Evolutionary conservation across 2,797 vertebrate genomes (phyloP).

Genomic region (Tadarida brasiliensis): DNA sequence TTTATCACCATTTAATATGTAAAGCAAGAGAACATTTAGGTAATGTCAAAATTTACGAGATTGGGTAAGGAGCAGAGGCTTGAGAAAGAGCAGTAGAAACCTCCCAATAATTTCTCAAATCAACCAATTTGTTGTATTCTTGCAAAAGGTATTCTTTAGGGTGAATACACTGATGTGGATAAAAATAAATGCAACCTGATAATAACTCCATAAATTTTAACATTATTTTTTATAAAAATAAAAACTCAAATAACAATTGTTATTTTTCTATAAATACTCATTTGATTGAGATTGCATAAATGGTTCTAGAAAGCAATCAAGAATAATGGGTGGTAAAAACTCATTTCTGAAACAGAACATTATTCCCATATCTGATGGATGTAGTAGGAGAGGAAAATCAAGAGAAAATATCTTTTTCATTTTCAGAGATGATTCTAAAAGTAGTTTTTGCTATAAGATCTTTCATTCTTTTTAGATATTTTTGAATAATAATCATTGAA

Average conservation of each 20-base stretch:
- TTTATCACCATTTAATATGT: not conserved
- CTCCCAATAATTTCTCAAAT: not conserved
- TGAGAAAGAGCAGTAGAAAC: not conserved
- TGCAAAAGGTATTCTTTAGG: not conserved
- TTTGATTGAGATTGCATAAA: not conserved
- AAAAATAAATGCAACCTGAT: not conserved
- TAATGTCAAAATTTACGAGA: not conserved
- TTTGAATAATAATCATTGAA: not conserved
- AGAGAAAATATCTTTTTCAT: not conserved
- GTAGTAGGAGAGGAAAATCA: not conserved
- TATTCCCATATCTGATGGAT: not conserved
- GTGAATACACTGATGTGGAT: not conserved
- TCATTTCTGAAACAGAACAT: conserved; percentile 54
- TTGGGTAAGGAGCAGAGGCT: not conserved
- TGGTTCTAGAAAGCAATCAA: conserved; percentile 59
- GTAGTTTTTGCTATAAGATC: not conserved
- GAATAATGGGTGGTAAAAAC: not conserved
- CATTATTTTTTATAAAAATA: not conserved
- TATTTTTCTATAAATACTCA: conserved; percentile 31
- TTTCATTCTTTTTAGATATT: not conserved
- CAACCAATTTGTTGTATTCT: not conserved
- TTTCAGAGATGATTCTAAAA: not conserved
- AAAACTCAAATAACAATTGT: conserved; percentile 1
- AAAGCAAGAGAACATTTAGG: conserved; percentile 32
- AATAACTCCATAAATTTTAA: not conserved